Base-by-base conservation (phyloP, 2,888 invertebrate genomes). In the Julus scanicus region DNA sequence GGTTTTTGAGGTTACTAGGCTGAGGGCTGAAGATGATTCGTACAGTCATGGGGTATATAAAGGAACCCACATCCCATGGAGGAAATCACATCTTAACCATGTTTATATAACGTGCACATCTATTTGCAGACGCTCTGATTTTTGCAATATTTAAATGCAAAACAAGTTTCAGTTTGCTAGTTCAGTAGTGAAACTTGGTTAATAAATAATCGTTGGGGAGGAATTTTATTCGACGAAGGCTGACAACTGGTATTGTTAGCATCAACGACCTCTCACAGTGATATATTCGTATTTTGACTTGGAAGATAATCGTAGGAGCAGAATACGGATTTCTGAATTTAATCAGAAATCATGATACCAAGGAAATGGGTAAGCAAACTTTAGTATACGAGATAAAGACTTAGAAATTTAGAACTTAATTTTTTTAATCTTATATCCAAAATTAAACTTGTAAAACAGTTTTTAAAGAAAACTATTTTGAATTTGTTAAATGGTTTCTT, bases 1-100 rank as follows among this genome's bases (percentile, higher is more conserved):
- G 63, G 63, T 63, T 63, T 63, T 63, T 63, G 63, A 63, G 63
- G 63, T 63, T 63, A 63, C 63, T 63, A 63, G 63, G 63, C 63
- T 63, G 63, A 63, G 63, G 63, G 63, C 63, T 63, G 63, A 63
- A 63, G 63, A 63, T 63, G 63, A 63, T 63, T 63, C 63, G 63
- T 63, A 63, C 63, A 63, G 63, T 63, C 63, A 63, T 8, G 17
- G 63, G 63, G 63, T 63, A 63, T 63, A 63, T 63, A 63, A 63
- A 63, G 63, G 63, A 63, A 63, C n/a, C 63, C 63, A 63, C 63
- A 63, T 63, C 63, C 63, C 8, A 63, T 63, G 5, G 63, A 63
- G 63, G 63, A 63, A 63, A 63, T 63, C 63, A 63, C 63, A 63
- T 63, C 20, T n/a, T n/a, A 63, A 63, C 57, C n/a, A 20, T 63